Evolutionary conservation across 1,140 invertebrate genomes (phyloP).

Genomic region (Asobara japonica): DNA sequence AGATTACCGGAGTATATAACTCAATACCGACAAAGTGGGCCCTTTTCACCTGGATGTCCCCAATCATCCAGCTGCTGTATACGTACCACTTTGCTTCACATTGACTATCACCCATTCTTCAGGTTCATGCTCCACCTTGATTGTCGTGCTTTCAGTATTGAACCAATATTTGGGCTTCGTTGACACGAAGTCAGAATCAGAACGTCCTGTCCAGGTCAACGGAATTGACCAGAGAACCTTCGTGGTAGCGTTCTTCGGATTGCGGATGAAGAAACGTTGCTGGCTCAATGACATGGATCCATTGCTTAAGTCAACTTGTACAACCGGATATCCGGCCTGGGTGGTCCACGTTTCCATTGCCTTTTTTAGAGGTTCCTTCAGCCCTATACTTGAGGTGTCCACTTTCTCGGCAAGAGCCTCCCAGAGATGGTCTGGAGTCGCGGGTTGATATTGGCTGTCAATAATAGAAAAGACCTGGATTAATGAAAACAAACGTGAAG

Average conservation of each 20-base stretch:
- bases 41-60: too few relatives aligned
- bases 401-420: constrained; percentile 67
- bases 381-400: constrained; percentile 48
- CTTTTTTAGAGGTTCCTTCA: constrained; percentile 52
- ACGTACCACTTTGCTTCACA: constrained; percentile 71
- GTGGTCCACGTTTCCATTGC: constrained; percentile 79
- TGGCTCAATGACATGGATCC: constrained; percentile 58
- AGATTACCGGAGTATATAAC: too few relatives aligned
- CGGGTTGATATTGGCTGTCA: constrained; percentile 65
- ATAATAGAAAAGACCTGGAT: constrained; percentile 23
- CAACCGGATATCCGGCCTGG: constrained; percentile 79
- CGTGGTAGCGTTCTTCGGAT: constrained; percentile 41
- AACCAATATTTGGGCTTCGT: constrained; percentile 67
- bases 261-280: constrained; percentile 67
- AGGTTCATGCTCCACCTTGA: constrained; percentile 44
- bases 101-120: constrained; percentile 78
- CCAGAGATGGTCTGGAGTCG: constrained; percentile 73
- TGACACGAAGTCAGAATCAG: constrained; percentile 65
- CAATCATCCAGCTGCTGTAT: not conserved
- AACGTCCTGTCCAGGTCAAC: constrained; percentile 68
- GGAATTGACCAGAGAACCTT: constrained; percentile 70
- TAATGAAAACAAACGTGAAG: not conserved
- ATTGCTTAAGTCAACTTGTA: constrained; percentile 68
- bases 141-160: constrained; percentile 39
- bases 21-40: too few relatives aligned